Conservation (phyloP, 1,140 invertebrate genomes). For the Colletes gigas region DNA sequence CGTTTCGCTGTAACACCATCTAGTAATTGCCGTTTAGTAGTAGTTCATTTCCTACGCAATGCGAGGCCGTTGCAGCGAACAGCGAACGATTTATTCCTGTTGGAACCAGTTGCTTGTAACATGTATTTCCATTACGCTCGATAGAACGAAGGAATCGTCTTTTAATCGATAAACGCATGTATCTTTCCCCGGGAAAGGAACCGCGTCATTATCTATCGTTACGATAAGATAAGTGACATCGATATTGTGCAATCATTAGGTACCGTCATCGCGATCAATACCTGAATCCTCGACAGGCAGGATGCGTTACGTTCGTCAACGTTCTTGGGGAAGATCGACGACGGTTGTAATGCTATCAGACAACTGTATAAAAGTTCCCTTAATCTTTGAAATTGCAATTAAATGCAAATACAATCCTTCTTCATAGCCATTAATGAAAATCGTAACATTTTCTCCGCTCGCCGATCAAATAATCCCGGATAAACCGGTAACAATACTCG, state of each 20-base stretch:
- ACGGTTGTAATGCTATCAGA: too few relatives aligned
- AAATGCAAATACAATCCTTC: too few relatives aligned
- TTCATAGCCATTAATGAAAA: too few relatives aligned
- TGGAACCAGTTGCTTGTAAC: not conserved
- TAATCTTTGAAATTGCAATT: too few relatives aligned
- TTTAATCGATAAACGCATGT: slow-evolving; percentile 21
- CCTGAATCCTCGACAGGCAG: not conserved
- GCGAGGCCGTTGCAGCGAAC: not conserved
- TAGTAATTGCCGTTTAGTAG: not conserved
- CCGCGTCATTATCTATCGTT: slow-evolving; percentile 47
- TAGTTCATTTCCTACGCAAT: slow-evolving; percentile 3
- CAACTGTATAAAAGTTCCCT: too few relatives aligned
- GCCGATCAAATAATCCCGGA: too few relatives aligned
- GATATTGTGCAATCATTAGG: slow-evolving; percentile 42
- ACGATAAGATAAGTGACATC: slow-evolving; percentile 56
- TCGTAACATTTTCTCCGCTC: too few relatives aligned
- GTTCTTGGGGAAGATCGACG: too few relatives aligned
- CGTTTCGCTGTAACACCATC: too few relatives aligned
- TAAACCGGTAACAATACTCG: too few relatives aligned
- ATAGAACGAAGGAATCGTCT: not conserved
- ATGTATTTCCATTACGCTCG: not conserved
- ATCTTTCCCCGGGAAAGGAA: slow-evolving; percentile 4
- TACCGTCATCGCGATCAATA: slow-evolving; percentile 37
- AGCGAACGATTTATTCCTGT: slow-evolving; percentile 27
- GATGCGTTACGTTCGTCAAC: not conserved